A percentile compares a stretch with the other conserved stretches of the same genome.
Conservation (phyloP, 1,140 invertebrate species). For the Ceratosolen solmsi region DNA sequence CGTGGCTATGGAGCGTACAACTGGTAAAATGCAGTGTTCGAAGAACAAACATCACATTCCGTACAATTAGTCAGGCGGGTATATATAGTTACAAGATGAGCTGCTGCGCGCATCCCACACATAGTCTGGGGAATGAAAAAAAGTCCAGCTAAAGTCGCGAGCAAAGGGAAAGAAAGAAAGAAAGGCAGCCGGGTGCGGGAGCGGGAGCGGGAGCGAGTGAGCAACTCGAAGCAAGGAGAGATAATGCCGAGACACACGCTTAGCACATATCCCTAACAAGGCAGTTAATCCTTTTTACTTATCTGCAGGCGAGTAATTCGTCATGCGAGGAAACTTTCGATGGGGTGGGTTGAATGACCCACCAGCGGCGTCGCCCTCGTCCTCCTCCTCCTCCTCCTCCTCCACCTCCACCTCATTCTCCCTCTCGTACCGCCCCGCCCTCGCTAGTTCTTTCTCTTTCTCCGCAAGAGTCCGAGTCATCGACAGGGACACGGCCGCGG, state of each 20-base stretch:
- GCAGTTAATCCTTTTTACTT: slow-evolving; percentile 40
- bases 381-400: neutral
- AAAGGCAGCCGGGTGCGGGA: too few relatives aligned
- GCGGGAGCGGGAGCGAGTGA: neutral
- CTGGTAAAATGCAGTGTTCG: neutral
- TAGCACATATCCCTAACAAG: slow-evolving; percentile 39
- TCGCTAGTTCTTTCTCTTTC: neutral
- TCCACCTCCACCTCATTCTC: neutral
- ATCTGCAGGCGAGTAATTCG: slow-evolving; percentile 41
- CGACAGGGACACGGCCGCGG: neutral
- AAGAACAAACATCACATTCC: slow-evolving; percentile 5
- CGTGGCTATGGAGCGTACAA: neutral
- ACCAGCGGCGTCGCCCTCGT: neutral
- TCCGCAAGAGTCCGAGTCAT: neutral
- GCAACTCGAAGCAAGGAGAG: neutral
- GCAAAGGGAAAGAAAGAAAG: neutral
- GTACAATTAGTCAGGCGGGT: slow-evolving; percentile 24
- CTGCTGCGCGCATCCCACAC: slow-evolving; percentile 19
- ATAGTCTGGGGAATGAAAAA: neutral
- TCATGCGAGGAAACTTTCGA: slow-evolving; percentile 27
- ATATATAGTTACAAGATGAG: slow-evolving; percentile 14
- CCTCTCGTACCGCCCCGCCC: neutral
- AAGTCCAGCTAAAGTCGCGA: neutral
- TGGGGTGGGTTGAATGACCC: slow-evolving; percentile 41
- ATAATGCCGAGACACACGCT: slow-evolving; percentile 24